Base-by-base conservation (phyloP, 2,113 vertebrate species). In the Calonectris borealis region DNA sequence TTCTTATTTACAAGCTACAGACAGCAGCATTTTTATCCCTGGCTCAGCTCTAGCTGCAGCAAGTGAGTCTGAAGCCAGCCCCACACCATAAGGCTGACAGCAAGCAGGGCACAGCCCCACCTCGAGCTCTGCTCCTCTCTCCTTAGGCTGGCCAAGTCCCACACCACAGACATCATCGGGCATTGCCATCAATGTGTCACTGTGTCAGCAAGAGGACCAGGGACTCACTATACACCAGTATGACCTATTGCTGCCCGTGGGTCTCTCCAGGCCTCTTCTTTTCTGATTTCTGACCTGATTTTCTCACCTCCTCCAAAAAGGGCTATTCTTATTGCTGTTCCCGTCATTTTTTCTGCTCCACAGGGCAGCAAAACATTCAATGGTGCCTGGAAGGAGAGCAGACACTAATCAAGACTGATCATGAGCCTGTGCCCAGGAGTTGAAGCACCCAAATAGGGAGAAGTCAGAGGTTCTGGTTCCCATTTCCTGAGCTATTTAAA, bases 111-210 rank as follows among this genome's bases (percentile, higher is more conserved):
- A 40, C 26, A 51, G 77, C 64, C 69, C 32, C 60, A 61, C 48
- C 36, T 57, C 16, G 2, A 38, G 32, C 82, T 57, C 57, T 38
- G 57, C 48, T 65, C 21, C 66, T 52, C 36, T 42, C 13, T 60
- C 29, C 25, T 25, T 13, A 17, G 49, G 21, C 13, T 42, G 70
- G 10, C 11, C 2, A 27, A 34, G 31, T 42, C 48, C 55, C 70
- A 66, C 60, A 22, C 10, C 78, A 10, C 65, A 24, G 36, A 27
- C 2, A 0, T 2, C 11, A 27, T 25, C 0, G 0, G 66, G 27
- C 18, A 29, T 7, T 68, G 57, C 48, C 54, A 48, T 10, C 0
- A 0, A 21, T 12, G 38, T 10, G 38, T 9, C n/a, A 32, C 27
- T 4, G 20, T 34, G 27, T 10, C 60, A 40, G 8, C 2, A 2